phyloP scores from a whole-genome alignment of 2,797 vertebrate genomes.

The Erpetoichthys calabaricus region DNA sequence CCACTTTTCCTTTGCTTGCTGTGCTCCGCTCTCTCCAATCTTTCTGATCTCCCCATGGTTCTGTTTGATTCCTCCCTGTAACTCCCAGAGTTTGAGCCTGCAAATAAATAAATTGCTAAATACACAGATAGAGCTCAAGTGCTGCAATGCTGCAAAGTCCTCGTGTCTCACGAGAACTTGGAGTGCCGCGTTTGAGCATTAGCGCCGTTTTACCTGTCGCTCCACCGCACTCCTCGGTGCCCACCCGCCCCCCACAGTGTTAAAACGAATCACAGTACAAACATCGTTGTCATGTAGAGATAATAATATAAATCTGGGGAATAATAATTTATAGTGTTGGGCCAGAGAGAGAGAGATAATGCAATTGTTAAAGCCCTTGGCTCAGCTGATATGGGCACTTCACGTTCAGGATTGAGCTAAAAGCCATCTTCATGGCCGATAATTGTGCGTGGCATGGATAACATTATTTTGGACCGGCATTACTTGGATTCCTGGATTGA shows the following conservation, averaged over 20 bases:
- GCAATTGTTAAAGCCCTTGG: slow-evolving; percentile 63
- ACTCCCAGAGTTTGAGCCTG: too few relatives aligned
- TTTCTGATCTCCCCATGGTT: too few relatives aligned
- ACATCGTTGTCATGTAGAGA: slow-evolving; percentile 49
- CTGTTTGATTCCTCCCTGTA: too few relatives aligned
- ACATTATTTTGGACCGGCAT: slow-evolving; percentile 46
- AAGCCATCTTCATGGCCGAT: slow-evolving; percentile 66
- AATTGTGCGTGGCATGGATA: slow-evolving; percentile 61
- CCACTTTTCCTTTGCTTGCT: too few relatives aligned
- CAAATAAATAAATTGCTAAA: too few relatives aligned
- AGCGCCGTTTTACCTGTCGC: too few relatives aligned
- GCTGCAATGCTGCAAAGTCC: too few relatives aligned
- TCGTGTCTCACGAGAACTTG: too few relatives aligned
- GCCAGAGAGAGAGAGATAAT: slow-evolving; percentile 51
- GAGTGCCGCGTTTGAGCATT: too few relatives aligned
- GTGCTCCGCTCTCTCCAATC: too few relatives aligned
- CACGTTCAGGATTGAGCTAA: slow-evolving; percentile 67
- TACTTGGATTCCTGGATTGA: slow-evolving; percentile 31
- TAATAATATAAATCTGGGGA: slow-evolving; percentile 51
- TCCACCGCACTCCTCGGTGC: too few relatives aligned
- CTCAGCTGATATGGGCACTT: slow-evolving; percentile 65
- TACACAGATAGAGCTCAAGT: too few relatives aligned
- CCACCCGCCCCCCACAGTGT: slow-evolving; percentile 4
- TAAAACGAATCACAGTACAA: slow-evolving; percentile 33
- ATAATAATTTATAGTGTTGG: slow-evolving; percentile 52